phyloP scores from a whole-genome alignment of 2,797 vertebrate genomes.

The Ataeniobius toweri region DNA sequence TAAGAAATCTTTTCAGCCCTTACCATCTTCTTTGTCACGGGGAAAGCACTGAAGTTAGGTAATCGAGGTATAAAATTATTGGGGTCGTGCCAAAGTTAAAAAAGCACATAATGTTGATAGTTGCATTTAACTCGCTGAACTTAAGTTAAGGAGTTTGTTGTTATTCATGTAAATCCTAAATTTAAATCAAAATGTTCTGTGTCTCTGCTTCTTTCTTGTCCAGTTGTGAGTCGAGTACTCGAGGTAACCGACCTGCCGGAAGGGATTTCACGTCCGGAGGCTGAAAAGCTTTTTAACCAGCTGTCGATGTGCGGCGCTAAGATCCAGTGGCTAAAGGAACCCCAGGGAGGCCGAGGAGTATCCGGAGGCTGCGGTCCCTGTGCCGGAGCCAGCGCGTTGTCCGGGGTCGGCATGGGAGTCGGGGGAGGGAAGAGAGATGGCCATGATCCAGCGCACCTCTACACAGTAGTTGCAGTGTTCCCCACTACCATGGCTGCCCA shows the following conservation, averaged over 20 bases:
- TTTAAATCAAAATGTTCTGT: background rate
- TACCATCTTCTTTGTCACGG: too few species aligned
- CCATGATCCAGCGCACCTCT: slow-evolving; percentile 92
- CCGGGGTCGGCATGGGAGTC: slow-evolving; percentile 63
- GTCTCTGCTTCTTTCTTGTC: slow-evolving; percentile 23
- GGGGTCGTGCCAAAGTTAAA: background rate
- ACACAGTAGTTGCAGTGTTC: slow-evolving; percentile 98
- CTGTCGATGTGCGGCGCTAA: slow-evolving; percentile 96
- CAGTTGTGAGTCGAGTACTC: slow-evolving; percentile 94
- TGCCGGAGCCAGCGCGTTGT: slow-evolving; percentile 58
- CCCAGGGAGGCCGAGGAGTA: slow-evolving; percentile 86
- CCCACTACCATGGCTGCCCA: slow-evolving; percentile 96
- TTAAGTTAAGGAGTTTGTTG: background rate
- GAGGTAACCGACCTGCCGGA: slow-evolving; percentile 97
- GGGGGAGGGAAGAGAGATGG: slow-evolving; percentile 81
- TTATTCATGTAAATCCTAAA: background rate
- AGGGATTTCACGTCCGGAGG: slow-evolving; percentile 94
- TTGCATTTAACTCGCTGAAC: background rate
- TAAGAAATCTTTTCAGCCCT: too few species aligned
- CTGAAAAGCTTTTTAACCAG: slow-evolving; percentile 97
- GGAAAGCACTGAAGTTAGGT: too few species aligned
- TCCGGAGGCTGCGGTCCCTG: slow-evolving; percentile 64
- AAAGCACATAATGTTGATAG: background rate
- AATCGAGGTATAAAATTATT: too few species aligned
- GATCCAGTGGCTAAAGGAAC: slow-evolving; percentile 98